A percentile compares a stretch with the other conserved stretches of the same genome.
Evolutionary conservation across 2,888 invertebrate species (phyloP).

Genomic region (Diaprepes abbreviatus): DNA sequence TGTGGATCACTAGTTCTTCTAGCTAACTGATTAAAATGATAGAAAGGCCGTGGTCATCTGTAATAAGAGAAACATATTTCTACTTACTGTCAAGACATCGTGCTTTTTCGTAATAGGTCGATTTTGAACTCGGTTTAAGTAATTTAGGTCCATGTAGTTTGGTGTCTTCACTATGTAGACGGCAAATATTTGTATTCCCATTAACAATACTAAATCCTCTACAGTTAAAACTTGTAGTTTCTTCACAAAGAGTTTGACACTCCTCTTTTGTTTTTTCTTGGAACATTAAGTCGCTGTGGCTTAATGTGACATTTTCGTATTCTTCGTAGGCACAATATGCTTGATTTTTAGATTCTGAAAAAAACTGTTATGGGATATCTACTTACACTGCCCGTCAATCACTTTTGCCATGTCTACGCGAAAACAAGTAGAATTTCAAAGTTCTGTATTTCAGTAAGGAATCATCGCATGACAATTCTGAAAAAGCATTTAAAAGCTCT

Average conservation of each 20-base stretch:
- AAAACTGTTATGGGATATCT: too few relatives aligned
- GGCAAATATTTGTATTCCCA: slow-evolving; percentile 68
- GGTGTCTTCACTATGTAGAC: slow-evolving; percentile 86
- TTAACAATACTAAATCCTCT: slow-evolving; percentile 75
- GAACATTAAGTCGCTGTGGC: slow-evolving; percentile 73
- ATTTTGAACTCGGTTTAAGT: slow-evolving; percentile 72
- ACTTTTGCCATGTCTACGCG: too few relatives aligned
- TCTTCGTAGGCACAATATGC: slow-evolving; percentile 84
- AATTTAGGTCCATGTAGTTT: slow-evolving; percentile 83
- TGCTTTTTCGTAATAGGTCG: slow-evolving; percentile 84
- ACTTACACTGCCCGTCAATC: too few relatives aligned
- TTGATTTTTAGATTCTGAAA: slow-evolving; percentile 55
- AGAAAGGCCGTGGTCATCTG: too few relatives aligned
- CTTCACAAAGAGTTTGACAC: slow-evolving; percentile 74
- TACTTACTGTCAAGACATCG: slow-evolving; percentile 85
- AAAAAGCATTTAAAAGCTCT: too few relatives aligned
- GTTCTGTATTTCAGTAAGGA: too few relatives aligned
- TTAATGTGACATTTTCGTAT: slow-evolving; percentile 78
- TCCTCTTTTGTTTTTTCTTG: slow-evolving; percentile 70
- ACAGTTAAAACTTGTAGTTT: slow-evolving; percentile 77
- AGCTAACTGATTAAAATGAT: too few relatives aligned
- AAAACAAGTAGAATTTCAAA: too few relatives aligned
- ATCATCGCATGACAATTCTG: too few relatives aligned
- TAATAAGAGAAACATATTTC: too few relatives aligned
- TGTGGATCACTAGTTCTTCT: too few relatives aligned